Conservation (phyloP, 2,113 vertebrate genomes). For the Calyptomena viridis region DNA sequence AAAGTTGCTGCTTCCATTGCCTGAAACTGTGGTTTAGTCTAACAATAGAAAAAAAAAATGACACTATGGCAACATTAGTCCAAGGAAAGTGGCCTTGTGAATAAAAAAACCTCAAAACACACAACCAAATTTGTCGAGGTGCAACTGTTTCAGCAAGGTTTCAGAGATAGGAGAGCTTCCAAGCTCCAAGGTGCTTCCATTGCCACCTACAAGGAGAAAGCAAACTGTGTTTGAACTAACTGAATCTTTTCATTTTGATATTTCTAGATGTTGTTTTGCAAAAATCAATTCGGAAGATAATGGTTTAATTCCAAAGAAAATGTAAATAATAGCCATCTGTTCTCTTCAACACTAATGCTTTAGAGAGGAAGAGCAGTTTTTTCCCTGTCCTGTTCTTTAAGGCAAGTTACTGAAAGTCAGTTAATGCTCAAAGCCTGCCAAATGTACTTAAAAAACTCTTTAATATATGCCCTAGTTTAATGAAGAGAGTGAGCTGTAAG, state of each 20-base stretch:
- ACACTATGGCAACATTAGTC: not conserved
- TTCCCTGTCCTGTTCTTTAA: not conserved
- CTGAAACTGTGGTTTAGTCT: not conserved
- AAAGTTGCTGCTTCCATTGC: not conserved
- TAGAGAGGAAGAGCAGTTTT: not conserved
- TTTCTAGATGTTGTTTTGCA: not conserved
- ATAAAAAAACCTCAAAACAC: not conserved
- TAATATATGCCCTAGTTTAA: constrained; percentile 12
- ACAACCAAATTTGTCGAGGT: not conserved
- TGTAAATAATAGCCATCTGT: not conserved
- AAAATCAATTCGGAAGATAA: not conserved
- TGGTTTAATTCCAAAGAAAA: not conserved
- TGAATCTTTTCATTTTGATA: not conserved
- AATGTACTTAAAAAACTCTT: constrained; percentile 32
- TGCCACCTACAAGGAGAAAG: not conserved
- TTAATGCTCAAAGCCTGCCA: constrained; percentile 17
- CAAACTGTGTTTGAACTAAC: not conserved
- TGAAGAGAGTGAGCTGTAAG: constrained; percentile 30
- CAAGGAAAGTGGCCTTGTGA: not conserved
- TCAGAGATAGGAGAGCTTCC: not conserved
- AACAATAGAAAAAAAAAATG: not conserved
- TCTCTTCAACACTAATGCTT: not conserved
- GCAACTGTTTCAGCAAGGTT: not conserved
- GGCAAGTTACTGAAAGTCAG: not conserved
- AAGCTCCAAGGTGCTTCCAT: accelerated